These are phyloP conservation scores for Drosophila setifemur DNA, from an alignment of 1,140 invertebrate genomes.

Conservation along the genomic window DNA sequence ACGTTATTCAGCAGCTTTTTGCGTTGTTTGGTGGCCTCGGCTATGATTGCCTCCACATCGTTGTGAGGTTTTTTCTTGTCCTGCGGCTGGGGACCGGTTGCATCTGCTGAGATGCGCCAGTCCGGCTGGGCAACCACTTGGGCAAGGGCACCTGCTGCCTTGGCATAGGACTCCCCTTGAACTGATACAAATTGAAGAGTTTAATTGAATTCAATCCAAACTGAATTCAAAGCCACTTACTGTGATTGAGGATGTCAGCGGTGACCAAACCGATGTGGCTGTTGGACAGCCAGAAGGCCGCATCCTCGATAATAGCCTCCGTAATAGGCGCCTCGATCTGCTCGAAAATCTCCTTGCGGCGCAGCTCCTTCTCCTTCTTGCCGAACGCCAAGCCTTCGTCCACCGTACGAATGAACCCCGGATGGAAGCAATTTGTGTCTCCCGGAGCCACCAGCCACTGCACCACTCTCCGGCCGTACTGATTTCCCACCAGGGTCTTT, in stretches of 20 bases:
- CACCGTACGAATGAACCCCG: slow-evolving; percentile 87
- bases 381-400: slow-evolving; percentile 88
- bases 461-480: slow-evolving; percentile 89
- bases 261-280: slow-evolving; percentile 88
- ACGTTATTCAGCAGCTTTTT: slow-evolving; percentile 20
- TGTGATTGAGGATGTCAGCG: slow-evolving; percentile 87
- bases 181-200: slow-evolving; percentile 25
- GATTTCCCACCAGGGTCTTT: slow-evolving; percentile 87
- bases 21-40: slow-evolving; percentile 57
- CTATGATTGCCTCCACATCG: slow-evolving; percentile 67
- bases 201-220: background rate
- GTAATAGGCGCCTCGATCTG: slow-evolving; percentile 86
- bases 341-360: slow-evolving; percentile 89
- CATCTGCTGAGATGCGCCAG: slow-evolving; percentile 72
- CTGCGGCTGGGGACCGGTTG: slow-evolving; percentile 37
- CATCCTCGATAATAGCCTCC: slow-evolving; percentile 85
- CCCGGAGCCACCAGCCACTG: slow-evolving; percentile 93
- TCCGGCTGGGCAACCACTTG: slow-evolving; percentile 82
- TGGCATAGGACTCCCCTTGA: slow-evolving; percentile 58
- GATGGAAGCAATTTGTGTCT: slow-evolving; percentile 90
- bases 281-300: slow-evolving; percentile 87
- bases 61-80: slow-evolving; percentile 48
- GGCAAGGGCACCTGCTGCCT: slow-evolving; percentile 83
- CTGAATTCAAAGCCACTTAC: slow-evolving; percentile 55
- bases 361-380: slow-evolving; percentile 90